Evolutionary conservation across 2,888 invertebrate genomes (phyloP), one percentile per base, ranked within the genome.

Genomic region (Paralinhomoeus sp.): DNA sequence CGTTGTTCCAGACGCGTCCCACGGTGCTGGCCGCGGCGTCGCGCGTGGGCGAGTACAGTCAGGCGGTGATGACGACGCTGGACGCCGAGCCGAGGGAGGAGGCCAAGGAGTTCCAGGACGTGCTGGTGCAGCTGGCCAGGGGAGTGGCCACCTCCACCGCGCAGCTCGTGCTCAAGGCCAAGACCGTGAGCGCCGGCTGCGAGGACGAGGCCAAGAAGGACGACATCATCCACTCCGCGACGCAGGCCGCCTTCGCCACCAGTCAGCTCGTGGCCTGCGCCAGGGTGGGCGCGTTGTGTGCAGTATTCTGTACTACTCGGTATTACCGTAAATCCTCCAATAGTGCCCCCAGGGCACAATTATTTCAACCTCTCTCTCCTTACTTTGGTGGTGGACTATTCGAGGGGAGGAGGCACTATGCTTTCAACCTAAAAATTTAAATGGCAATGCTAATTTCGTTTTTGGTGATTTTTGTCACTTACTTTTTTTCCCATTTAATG

Each of bases 81-180:
- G 27, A 27, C 5, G n/a, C n/a, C n/a, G 84, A 85, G 57, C 84
- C 84, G 48, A 64, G 64, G 22, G 79, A 79, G n/a, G 56, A 61
- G 49, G 67, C 67, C 49, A 60, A 59, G 46, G 57, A 60, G 27
- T 67, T 66, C 51, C 60, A 17, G 71, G 93, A 97, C 54, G 79
- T 84, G 67, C 73, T 97, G 0, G 70, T 97, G 23, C 80, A 82
- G 0, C 70, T 91, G 52, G 93, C 93, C 7, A 93, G 93, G 67
- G 83, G 82, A 0, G 93, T 97, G 27, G 97, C 97, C 37, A 97
- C 91, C 63, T 84, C 89, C 2, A 91, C 97, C 0, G 93, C 97
- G 0, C 82, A 84, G 1, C 68, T 97, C 42, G 93, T 99, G 2
- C 71, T 93, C 44, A 50, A 84, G 61, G 91, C 93, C 0, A 91